Conservation (phyloP, 2,113 vertebrate species). For the Barnardius zonarius region DNA sequence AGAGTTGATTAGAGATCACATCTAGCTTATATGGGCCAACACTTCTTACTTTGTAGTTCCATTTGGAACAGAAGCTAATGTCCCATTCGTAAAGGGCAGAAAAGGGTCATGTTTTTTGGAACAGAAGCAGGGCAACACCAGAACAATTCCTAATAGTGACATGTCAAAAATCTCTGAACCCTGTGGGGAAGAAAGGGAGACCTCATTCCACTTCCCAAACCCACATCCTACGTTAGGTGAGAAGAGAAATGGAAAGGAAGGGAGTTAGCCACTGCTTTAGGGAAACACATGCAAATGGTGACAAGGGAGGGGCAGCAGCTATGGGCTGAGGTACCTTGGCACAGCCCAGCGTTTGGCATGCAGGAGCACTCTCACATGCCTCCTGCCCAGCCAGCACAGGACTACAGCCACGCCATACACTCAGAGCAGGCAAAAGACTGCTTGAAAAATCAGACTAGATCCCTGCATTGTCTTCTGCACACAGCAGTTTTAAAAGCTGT, state of each 20-base stretch:
- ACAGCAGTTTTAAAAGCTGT: background rate
- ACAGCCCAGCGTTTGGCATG: background rate
- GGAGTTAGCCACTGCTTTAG: rapidly evolving
- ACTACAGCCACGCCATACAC: background rate
- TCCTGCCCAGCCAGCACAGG: background rate
- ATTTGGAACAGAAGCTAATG: background rate
- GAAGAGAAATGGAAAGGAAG: background rate
- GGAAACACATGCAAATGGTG: rapidly evolving
- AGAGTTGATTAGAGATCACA: background rate
- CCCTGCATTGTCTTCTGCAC: background rate
- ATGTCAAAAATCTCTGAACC: background rate
- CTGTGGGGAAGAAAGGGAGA: background rate
- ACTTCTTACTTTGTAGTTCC: background rate
- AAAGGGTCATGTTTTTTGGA: background rate
- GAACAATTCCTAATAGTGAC: background rate
- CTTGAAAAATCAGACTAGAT: background rate
- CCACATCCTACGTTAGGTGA: background rate
- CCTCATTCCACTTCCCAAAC: background rate
- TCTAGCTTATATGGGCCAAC: constrained; percentile 28
- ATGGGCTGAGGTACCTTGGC: background rate
- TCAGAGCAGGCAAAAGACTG: background rate
- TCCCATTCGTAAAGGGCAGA: background rate
- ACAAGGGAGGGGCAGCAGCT: background rate
- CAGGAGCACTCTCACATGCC: background rate
- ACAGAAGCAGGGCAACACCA: background rate